These are phyloP conservation scores for Epirrhoe tristata DNA, from an alignment of 2,888 invertebrate genomes.

Conservation along the genomic window DNA sequence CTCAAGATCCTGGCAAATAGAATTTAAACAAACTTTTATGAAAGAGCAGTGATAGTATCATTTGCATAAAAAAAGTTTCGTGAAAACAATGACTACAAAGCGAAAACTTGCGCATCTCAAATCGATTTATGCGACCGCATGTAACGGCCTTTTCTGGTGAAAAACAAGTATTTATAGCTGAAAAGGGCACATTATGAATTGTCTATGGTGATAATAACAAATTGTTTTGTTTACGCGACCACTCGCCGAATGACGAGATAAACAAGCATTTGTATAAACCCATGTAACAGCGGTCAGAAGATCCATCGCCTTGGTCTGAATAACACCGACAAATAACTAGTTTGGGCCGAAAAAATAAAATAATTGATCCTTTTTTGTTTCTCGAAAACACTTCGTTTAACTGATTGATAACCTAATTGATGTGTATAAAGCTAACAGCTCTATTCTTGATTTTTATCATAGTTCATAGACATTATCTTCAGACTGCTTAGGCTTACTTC, in stretches of 20 bases:
- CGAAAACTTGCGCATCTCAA: constrained; percentile 10
- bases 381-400: not conserved
- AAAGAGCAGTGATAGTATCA: not conserved
- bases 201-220: constrained; percentile 43
- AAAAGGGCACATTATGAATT: constrained; percentile 38
- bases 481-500: not conserved
- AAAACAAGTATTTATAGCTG: constrained; percentile 33
- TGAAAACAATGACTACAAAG: not conserved
- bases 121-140: constrained; percentile 11
- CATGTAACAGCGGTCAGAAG: constrained; percentile 2
- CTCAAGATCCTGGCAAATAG: not conserved
- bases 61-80: not conserved
- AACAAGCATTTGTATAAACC: constrained; percentile 25
- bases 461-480: not conserved
- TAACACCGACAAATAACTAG: not conserved
- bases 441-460: not conserved
- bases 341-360: not conserved
- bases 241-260: constrained; percentile 33
- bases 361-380: not conserved
- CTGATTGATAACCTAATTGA: not conserved
- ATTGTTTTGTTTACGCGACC: constrained; percentile 47
- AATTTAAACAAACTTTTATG: not conserved
- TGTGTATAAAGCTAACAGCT: not conserved
- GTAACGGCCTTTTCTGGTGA: constrained; percentile 21
- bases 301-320: not conserved